Percentiles rank a stretch among this genome's conserved stretches.
phyloP scores from a whole-genome alignment of 2,888 invertebrate genomes.

The Zygaena filipendulae region DNA sequence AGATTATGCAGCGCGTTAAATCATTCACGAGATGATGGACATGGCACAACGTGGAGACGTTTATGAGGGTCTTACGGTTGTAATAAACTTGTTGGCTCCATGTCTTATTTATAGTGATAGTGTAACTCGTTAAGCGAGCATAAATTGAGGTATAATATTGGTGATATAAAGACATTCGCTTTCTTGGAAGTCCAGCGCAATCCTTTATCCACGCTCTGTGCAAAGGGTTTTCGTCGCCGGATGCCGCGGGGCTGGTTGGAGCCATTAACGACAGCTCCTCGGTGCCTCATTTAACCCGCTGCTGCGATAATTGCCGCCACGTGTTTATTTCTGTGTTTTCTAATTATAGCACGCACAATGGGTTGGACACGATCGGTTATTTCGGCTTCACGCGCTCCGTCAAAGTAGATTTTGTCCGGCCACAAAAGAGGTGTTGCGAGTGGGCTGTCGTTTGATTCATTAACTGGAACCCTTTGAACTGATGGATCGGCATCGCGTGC shows the following conservation, averaged over 20 bases:
- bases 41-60: slow-evolving; percentile 15
- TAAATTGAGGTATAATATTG: slow-evolving; percentile 27
- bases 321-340: slow-evolving; percentile 63
- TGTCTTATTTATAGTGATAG: slow-evolving; percentile 36
- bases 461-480: slow-evolving; percentile 57
- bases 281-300: slow-evolving; percentile 66
- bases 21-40: slow-evolving; percentile 23
- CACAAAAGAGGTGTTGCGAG: slow-evolving; percentile 61
- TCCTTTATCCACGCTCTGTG: slow-evolving; percentile 33
- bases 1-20: slow-evolving; percentile 23
- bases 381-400: slow-evolving; percentile 54
- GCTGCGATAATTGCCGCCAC: slow-evolving; percentile 67
- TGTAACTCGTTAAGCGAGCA: slow-evolving; percentile 27
- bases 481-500: slow-evolving; percentile 44
- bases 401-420: slow-evolving; percentile 59
- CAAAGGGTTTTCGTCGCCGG: slow-evolving; percentile 45
- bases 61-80: slow-evolving; percentile 2
- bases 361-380: slow-evolving; percentile 64
- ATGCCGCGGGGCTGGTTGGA: slow-evolving; percentile 37
- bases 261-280: slow-evolving; percentile 60
- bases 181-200: slow-evolving; percentile 40
- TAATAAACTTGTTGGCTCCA: slow-evolving; percentile 24
- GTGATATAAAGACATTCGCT: slow-evolving; percentile 28
- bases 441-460: slow-evolving; percentile 62
- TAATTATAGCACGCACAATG: slow-evolving; percentile 65